Base-by-base conservation (phyloP, 2,113 vertebrate species). In the Serilophus lunatus region DNA sequence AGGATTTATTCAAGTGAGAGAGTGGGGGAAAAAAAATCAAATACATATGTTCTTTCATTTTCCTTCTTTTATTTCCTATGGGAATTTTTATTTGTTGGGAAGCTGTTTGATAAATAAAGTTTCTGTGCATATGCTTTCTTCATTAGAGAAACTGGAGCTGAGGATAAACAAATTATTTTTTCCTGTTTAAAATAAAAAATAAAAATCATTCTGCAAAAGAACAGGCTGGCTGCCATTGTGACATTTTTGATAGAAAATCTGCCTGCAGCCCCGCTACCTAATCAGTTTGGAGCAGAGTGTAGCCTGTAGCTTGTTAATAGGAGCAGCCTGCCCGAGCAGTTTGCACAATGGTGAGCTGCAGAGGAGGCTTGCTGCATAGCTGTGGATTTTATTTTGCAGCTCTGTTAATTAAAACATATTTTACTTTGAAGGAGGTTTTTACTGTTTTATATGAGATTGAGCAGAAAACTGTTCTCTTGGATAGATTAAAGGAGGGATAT, bases 321-420 rank as follows among this genome's bases (percentile, higher is more conserved):
- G 92, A 81, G 88, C 92, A 94, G 89, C 61, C 86, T 91, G 74
- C 86, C 88, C 22, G 45, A 92, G 89, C 57, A 60, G 85, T 54
- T 93, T 4, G 47, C 93, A 74, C 90, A 81, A 56, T 17, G 86
- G 56, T 65, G 92, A 90, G 90, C 92, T 57, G 18, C 93, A 83
- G 77, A 90, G 82, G 75, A 96, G 96, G 82, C 53, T 84, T 40
- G 56, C 23, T 77, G 86, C 94, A 79, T 60, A 94, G 91, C 56
- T 76, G 82, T 45, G 91, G 86, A 86, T 93, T 96, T 96, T 77
- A 95, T 81, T 97, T 95, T 95, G 92, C 88, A 74, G 94, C 90
- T 93, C 91, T 93, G 80, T 86, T 95, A 95, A 97, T 96, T 96
- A 95, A 96, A 96, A 92, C 68, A 90, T 92, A 90, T 94, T 94